Percentiles rank a stretch among this genome's conserved stretches.
Evolutionary conservation across 2,797 vertebrate species (phyloP).

Genomic region (Triplophysa yarkandensis): DNA sequence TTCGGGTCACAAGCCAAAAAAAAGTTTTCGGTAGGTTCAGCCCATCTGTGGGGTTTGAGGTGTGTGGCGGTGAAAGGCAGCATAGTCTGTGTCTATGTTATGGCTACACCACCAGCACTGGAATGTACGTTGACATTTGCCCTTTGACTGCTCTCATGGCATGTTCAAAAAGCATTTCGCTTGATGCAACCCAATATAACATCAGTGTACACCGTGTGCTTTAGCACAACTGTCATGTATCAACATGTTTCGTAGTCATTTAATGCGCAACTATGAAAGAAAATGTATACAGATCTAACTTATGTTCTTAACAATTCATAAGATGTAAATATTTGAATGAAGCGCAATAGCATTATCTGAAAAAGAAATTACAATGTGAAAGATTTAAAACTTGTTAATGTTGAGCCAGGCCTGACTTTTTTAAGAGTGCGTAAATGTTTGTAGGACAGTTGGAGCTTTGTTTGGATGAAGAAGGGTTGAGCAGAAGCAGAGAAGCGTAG

Average conservation of each 20-base stretch:
- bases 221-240: slow-evolving; percentile 25
- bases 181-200: slow-evolving; percentile 63
- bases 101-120: slow-evolving; percentile 67
- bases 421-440: slow-evolving; percentile 63
- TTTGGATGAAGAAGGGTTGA: slow-evolving; percentile 64
- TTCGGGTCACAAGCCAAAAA: not conserved
- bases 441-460: slow-evolving; percentile 60
- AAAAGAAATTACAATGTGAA: slow-evolving; percentile 29
- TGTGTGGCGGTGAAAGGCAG: slow-evolving; percentile 30
- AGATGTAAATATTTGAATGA: slow-evolving; percentile 42
- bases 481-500: slow-evolving; percentile 65
- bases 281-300: slow-evolving; percentile 41
- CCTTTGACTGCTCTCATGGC: slow-evolving; percentile 70
- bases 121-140: slow-evolving; percentile 69
- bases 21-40: not conserved
- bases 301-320: slow-evolving; percentile 19
- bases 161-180: slow-evolving; percentile 56
- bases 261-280: slow-evolving; percentile 10
- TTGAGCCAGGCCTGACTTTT: slow-evolving; percentile 53
- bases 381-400: slow-evolving; percentile 54
- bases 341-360: slow-evolving; percentile 27
- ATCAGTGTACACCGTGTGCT: slow-evolving; percentile 53
- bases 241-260: slow-evolving; percentile 35
- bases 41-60: slow-evolving; percentile 28
- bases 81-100: slow-evolving; percentile 65